A percentile compares a stretch with the other conserved stretches of the same genome.
Evolutionary conservation across 2,797 vertebrate genomes (phyloP).

Genomic region (Borostomias antarcticus): DNA sequence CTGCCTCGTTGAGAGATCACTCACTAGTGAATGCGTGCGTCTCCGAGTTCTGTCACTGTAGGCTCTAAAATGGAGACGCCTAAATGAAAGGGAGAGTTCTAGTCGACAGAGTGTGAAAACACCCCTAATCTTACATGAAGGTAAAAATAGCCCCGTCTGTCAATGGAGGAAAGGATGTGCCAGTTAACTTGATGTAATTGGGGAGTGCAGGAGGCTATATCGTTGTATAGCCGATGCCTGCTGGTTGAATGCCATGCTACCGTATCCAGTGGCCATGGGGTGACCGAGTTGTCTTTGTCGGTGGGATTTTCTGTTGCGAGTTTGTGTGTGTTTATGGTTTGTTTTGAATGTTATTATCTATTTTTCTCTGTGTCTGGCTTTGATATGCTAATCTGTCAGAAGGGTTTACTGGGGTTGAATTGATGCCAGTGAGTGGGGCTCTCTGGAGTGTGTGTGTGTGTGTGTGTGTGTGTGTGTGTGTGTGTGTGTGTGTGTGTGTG

Average conservation of each 20-base stretch:
- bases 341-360: neutral
- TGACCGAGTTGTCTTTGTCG: no score
- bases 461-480: constrained; percentile 3
- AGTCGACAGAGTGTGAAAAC: constrained; percentile 71
- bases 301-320: no score
- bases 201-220: no score
- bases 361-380: neutral
- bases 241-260: no score
- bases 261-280: no score
- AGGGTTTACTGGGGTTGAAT: constrained; percentile 25
- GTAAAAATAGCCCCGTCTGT: constrained; percentile 72
- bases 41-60: constrained; percentile 32
- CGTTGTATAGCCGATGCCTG: no score
- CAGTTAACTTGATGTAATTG: constrained; percentile 53
- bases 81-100: constrained; percentile 72
- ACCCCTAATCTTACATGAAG: constrained; percentile 53
- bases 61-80: constrained; percentile 68
- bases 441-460: neutral
- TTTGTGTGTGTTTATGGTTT: constrained; percentile 13
- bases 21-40: constrained; percentile 63
- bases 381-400: constrained; percentile 38
- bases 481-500: constrained; percentile 10
- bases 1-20: constrained; percentile 57
- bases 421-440: constrained; percentile 12
- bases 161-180: constrained; percentile 49